Conservation (phyloP, 2,113 vertebrate species). For the Rhinoderma darwinii region DNA sequence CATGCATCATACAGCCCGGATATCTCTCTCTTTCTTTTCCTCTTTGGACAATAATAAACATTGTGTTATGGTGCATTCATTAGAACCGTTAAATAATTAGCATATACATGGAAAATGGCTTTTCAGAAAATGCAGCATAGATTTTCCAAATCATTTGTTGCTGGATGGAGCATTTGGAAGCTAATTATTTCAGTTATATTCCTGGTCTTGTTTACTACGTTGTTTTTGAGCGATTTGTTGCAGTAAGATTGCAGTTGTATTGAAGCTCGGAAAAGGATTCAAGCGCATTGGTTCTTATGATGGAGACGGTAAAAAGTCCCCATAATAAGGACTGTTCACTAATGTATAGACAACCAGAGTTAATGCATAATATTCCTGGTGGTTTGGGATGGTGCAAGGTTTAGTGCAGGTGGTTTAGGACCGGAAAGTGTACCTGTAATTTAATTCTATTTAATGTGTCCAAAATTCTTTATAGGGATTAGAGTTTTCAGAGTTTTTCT, state of each 20-base stretch:
- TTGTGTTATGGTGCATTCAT: slow-evolving; percentile 3
- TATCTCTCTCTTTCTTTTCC: neutral
- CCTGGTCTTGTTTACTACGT: neutral
- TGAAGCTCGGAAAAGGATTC: neutral
- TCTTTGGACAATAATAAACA: neutral
- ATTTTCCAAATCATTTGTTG: slow-evolving; percentile 56
- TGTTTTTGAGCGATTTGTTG: slow-evolving; percentile 15
- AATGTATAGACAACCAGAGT: too few relatives aligned
- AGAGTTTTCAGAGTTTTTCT: too few relatives aligned
- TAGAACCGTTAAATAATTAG: slow-evolving; percentile 39
- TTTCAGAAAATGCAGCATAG: slow-evolving; percentile 28
- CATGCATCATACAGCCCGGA: neutral
- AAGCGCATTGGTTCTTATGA: too few relatives aligned
- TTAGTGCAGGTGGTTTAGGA: too few relatives aligned
- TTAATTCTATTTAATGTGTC: too few relatives aligned
- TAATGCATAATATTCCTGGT: too few relatives aligned
- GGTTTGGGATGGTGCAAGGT: too few relatives aligned
- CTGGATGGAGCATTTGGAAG: slow-evolving; percentile 47
- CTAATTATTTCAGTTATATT: slow-evolving; percentile 20
- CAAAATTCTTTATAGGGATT: too few relatives aligned
- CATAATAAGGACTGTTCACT: too few relatives aligned
- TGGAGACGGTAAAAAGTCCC: neutral
- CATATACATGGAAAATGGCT: slow-evolving; percentile 33
- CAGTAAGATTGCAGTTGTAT: neutral
- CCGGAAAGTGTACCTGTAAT: too few relatives aligned